Base-by-base conservation (phyloP, 2,888 invertebrate genomes). In the Mamestra brassicae region DNA sequence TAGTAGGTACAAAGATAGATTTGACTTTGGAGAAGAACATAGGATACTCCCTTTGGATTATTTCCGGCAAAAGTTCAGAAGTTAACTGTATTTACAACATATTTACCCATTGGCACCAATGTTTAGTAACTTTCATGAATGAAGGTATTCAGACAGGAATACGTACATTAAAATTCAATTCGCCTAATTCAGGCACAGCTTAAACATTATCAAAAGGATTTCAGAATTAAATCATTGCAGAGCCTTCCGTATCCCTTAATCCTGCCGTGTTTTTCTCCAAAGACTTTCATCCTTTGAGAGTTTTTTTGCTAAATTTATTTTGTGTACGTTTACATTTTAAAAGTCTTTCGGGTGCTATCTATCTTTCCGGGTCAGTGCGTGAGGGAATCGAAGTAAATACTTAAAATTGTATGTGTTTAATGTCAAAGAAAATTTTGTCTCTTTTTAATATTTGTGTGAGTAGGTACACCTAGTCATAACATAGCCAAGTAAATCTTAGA, bases 301-400 rank as follows among this genome's bases (percentile, higher is more conserved):
- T 26, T 87, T 70, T 26, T 88, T 83, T 80, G 75, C 67, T 71
- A 83, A 87, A 89, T 87, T 87, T 88, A 90, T 88, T 84, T 81
- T 71, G 61, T 78, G 78, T 84, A 87, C 86, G 76, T 76, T 87
- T 80, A 85, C 86, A 85, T 87, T 26, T 87, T 85, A 80, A 78
- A 82, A 87, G 76, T 82, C 83, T 83, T 87, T 78, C 0, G 84
- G 85, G 85, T 75, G 75, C 86, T 71, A 88, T 89, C 80, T 76
- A 85, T 89, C 85, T 88, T 88, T 75, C 71, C 75, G 71, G 76
- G 67, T 84, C 83, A 76, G 75, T 74, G 84, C 80, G 69, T 77
- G 60, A 76, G 72, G 80, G 79, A 84, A 85, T 85, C 74, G 64
- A 72, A 72, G 73, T 66, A 78, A 80, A 83, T 26, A 26, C 26